Percentiles rank a stretch among this genome's conserved stretches.
Conservation (phyloP, 2,888 invertebrate genomes). For the Eremobia ochroleuca region DNA sequence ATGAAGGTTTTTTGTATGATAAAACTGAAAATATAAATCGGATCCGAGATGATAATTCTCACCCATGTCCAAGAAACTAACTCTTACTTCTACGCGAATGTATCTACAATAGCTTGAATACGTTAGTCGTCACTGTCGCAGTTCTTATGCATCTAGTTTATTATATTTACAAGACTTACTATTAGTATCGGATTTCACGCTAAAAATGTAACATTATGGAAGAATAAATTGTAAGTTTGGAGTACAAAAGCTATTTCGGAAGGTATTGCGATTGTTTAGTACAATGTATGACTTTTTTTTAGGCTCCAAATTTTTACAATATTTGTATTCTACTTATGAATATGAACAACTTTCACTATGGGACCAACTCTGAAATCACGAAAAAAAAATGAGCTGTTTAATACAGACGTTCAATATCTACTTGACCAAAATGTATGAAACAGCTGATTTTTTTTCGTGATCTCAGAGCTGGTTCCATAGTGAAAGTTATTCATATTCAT, state of each 20-base stretch:
- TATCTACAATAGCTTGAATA: slow-evolving; percentile 50
- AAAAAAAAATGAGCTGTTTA: too few species aligned
- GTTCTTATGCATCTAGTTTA: slow-evolving; percentile 5
- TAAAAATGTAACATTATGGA: background rate
- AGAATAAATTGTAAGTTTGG: background rate
- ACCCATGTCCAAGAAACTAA: slow-evolving; percentile 86
- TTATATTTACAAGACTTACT: slow-evolving; percentile 38
- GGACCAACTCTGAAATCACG: too few species aligned
- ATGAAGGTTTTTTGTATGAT: background rate
- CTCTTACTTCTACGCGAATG: slow-evolving; percentile 51
- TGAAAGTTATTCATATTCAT: too few species aligned
- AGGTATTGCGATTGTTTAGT: background rate
- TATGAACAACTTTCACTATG: too few species aligned
- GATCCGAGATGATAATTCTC: slow-evolving; percentile 87
- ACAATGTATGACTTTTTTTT: too few species aligned
- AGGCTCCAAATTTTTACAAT: too few species aligned
- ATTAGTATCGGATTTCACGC: background rate
- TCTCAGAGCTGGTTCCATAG: too few species aligned
- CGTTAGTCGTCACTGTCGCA: slow-evolving; percentile 11
- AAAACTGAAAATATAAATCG: slow-evolving; percentile 29
- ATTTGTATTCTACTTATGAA: too few species aligned
- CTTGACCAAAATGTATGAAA: too few species aligned
- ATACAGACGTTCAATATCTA: too few species aligned
- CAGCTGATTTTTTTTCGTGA: too few species aligned
- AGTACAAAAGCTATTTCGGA: background rate